These are phyloP conservation scores for Serrognathus titanus DNA, from an alignment of 2,888 invertebrate species.

Conservation along the genomic window DNA sequence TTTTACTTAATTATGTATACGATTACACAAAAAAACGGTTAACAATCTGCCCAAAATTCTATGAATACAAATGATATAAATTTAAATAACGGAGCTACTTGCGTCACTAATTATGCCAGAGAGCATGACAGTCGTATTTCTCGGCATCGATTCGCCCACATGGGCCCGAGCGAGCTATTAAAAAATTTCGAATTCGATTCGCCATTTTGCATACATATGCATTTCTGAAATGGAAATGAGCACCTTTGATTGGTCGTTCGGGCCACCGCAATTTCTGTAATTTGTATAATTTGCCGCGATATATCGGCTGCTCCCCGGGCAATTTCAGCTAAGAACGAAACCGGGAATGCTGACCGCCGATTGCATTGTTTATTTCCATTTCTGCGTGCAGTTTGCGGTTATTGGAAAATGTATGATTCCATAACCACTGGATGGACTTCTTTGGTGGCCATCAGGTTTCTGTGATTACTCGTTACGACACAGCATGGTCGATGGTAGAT, in stretches of 20 bases:
- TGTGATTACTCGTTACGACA: no score
- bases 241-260: slow-evolving; percentile 13
- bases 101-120: no score
- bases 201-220: slow-evolving; percentile 16
- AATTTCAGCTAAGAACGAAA: background rate
- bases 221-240: slow-evolving; percentile 16
- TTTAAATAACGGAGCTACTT: no score
- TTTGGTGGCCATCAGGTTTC: background rate
- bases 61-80: no score
- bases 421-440: background rate
- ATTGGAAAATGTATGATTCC: slow-evolving; percentile 1
- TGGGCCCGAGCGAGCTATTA: slow-evolving; percentile 7
- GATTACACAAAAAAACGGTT: no score
- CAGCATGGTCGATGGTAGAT: no score
- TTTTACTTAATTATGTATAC: no score
- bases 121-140: no score
- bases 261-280: slow-evolving; percentile 17
- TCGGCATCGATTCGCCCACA: background rate
- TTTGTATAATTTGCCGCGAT: slow-evolving; percentile 16
- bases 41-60: no score
- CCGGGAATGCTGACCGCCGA: background rate
- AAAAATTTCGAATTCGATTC: slow-evolving; percentile 19
- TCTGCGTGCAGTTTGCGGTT: background rate
- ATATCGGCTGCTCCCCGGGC: background rate
- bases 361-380: background rate